Percentiles rank a stretch among this genome's conserved stretches.
Conservation (phyloP, 2,888 invertebrate species). For the Cantharis rufa region DNA sequence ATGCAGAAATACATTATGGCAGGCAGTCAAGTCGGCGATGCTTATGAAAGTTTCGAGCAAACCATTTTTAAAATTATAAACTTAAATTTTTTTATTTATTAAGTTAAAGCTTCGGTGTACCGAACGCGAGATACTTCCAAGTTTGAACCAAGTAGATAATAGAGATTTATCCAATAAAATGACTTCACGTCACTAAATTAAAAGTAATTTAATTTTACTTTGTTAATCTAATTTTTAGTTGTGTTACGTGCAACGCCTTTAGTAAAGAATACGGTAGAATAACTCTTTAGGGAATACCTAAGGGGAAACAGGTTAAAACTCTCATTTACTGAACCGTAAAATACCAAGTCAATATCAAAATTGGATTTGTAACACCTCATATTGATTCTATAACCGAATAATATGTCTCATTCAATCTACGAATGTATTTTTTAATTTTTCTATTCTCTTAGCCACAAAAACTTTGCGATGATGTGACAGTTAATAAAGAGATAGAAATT, state of each 20-base stretch:
- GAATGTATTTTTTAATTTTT: background rate
- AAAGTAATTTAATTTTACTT: background rate
- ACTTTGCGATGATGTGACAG: background rate
- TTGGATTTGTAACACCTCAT: constrained; percentile 18
- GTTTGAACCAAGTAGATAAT: background rate
- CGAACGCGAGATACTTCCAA: background rate
- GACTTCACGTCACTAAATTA: background rate
- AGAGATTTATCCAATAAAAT: background rate
- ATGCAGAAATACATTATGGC: background rate
- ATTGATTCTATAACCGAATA: constrained; percentile 16
- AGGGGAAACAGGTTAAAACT: constrained; percentile 22
- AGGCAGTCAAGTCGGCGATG: background rate
- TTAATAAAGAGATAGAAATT: background rate
- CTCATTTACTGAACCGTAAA: constrained; percentile 14
- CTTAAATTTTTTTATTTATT: background rate
- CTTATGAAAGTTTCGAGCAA: background rate
- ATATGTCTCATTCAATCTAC: background rate
- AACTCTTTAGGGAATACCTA: constrained; percentile 13
- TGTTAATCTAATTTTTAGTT: background rate
- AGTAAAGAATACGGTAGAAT: background rate
- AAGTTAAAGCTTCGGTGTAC: background rate
- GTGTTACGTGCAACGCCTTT: constrained; percentile 4
- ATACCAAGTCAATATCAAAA: constrained; percentile 17
- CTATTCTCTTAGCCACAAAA: background rate
- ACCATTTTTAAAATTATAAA: background rate